Conservation (phyloP, 2,888 invertebrate species). For the Clostera curtula region DNA sequence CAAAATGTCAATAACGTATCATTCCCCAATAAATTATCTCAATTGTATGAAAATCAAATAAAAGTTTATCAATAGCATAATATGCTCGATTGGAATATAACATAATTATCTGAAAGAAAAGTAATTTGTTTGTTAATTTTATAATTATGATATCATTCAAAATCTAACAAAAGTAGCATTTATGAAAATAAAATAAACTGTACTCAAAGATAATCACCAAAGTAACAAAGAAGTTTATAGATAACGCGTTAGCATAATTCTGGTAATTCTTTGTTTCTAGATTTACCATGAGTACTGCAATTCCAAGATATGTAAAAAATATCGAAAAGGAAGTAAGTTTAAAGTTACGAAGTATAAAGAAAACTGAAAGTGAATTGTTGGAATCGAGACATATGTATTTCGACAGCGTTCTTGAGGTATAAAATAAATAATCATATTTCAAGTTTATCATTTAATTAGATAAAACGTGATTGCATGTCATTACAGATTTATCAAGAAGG, state of each 20-base stretch:
- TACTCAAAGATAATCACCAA: constrained; percentile 42
- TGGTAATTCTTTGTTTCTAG: neutral
- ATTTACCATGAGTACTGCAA: constrained; percentile 14
- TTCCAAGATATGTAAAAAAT: constrained; percentile 48
- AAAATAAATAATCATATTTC: constrained; percentile 2
- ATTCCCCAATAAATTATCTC: too few relatives aligned
- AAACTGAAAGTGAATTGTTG: constrained; percentile 35
- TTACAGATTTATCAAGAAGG: constrained; percentile 56
- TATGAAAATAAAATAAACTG: constrained; percentile 3
- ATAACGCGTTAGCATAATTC: constrained; percentile 5
- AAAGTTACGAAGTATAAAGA: constrained; percentile 38
- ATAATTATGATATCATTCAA: too few relatives aligned
- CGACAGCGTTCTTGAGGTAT: constrained; percentile 49
- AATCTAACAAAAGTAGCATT: too few relatives aligned
- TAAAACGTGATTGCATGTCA: neutral
- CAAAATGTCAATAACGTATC: too few relatives aligned
- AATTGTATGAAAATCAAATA: too few relatives aligned
- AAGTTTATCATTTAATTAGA: neutral
- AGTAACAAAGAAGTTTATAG: constrained; percentile 31
- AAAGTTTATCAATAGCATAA: too few relatives aligned
- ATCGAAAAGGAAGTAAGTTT: constrained; percentile 34
- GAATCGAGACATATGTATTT: constrained; percentile 42
- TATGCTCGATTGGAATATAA: too few relatives aligned
- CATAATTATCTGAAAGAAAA: too few relatives aligned
- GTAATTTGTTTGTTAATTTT: too few relatives aligned